Conservation (phyloP, 2,797 vertebrate species). For the Petrocephalus schoutedeni region DNA sequence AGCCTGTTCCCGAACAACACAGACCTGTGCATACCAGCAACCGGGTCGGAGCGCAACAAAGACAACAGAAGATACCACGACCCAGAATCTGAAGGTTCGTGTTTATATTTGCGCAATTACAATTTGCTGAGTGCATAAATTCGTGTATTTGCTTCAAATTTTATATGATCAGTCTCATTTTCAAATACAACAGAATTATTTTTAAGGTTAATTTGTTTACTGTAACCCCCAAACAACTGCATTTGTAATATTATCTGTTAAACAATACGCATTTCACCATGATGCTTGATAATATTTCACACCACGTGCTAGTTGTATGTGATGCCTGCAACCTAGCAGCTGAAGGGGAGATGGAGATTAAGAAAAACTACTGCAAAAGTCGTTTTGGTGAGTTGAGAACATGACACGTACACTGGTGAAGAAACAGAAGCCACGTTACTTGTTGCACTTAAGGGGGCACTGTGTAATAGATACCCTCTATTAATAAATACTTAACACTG, state of each 20-base stretch:
- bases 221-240: not conserved
- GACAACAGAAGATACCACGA: constrained; percentile 47
- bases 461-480: not conserved
- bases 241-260: not conserved
- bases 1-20: constrained; percentile 60
- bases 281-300: not conserved
- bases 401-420: not conserved
- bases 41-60: constrained; percentile 34
- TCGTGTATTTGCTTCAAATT: not conserved
- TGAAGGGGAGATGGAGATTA: constrained; percentile 61
- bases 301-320: constrained; percentile 53
- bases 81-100: constrained; percentile 54
- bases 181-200: not conserved
- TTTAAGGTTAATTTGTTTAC: not conserved
- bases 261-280: not conserved
- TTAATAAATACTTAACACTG: not conserved
- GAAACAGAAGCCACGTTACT: not conserved
- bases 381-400: constrained; percentile 63
- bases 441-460: not conserved
- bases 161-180: not conserved
- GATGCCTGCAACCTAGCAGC: constrained; percentile 60
- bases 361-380: constrained; percentile 63
- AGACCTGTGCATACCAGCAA: constrained; percentile 65
- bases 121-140: not conserved
- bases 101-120: not conserved